Base-by-base conservation (phyloP, 2,888 invertebrate genomes). In the Ashinkailepas kermadecensis region DNA sequence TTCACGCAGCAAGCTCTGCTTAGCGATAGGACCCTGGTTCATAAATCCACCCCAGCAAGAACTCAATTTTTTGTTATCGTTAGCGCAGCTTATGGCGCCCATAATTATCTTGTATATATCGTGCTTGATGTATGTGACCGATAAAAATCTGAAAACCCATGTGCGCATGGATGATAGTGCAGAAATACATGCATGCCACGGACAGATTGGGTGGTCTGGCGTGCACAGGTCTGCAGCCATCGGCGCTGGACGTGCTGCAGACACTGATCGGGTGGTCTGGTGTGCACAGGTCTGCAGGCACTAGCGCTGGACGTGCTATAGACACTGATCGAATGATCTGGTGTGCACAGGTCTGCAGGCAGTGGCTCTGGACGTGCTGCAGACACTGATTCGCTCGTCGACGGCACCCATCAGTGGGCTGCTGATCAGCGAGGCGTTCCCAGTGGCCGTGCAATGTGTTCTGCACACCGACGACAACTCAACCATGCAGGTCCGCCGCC, bases 301-400 rank as follows among this genome's bases (percentile, higher is more conserved):
- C 90, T 91, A 78, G 91, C 92, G 0, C 86, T 93, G 81, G 93
- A 93, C 85, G 89, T 92, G n/a, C 86, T 93, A 13, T 4, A 70
- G 39, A 70, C 23, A 23, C 15, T 70, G 25, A 25, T 25, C 70
- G 1, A 13, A 25, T 23, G 6, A 0, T 70, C 21, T 39, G 39
- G 39, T 39, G 39, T 39, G 39, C 39, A 13, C 85, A 58, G 88
- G 88, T 18, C 85, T 88, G 39, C 86, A 89, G 87, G 88, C 85
- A 8, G 90, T 91, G 78, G 91, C 92, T 0, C 86, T 93, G 81
- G 93, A 93, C 85, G 89, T 92, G n/a, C 86, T 93, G 21, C 90
- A 90, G 84, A 91, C 91, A 6, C 87, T 93, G 78, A 90, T 93
- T 0, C 89, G 91, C 81, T 89, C 90, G 85, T 91, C 91, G n/a